A percentile compares a stretch with the other conserved stretches of the same genome.
phyloP scores from a whole-genome alignment of 2,113 vertebrate species.

The Plotosus lineatus region DNA sequence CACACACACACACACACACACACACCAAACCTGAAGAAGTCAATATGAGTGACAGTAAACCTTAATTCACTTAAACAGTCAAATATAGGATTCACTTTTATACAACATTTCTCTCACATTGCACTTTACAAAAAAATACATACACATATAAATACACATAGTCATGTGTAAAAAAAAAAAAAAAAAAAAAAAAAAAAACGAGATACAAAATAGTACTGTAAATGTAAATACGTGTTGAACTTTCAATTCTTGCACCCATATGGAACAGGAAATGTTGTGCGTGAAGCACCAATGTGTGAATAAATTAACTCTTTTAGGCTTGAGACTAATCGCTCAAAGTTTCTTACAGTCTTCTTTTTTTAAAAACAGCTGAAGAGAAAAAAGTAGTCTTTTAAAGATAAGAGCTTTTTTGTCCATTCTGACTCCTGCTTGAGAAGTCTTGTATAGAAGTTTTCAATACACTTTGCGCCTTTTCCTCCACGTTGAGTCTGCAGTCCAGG shows the following conservation, averaged over 20 bases:
- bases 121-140: constrained; percentile 80
- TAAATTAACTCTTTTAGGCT: constrained; percentile 63
- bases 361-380: constrained; percentile 25
- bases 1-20: constrained; percentile 22
- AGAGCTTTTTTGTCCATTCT: constrained; percentile 54
- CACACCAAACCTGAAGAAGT: constrained; percentile 47
- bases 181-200: constrained; percentile 2
- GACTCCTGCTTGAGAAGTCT: constrained; percentile 55
- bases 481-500: constrained; percentile 64
- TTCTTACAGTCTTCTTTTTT: constrained; percentile 2
- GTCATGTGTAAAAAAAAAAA: constrained; percentile 43
- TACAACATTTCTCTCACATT: constrained; percentile 76
- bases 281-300: constrained; percentile 57
- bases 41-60: constrained; percentile 56
- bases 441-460: constrained; percentile 52
- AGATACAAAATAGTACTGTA: constrained; percentile 51
- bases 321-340: constrained; percentile 46
- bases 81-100: constrained; percentile 55
- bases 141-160: constrained; percentile 67
- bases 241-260: constrained; percentile 53
- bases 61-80: constrained; percentile 62
- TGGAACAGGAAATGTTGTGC: constrained; percentile 21
- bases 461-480: constrained; percentile 35
- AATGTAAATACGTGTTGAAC: constrained; percentile 50
- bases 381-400: constrained; percentile 60